Evolutionary conservation across 2,797 vertebrate genomes (phyloP).

Genomic region (Tokudaia tokunoshimensis): DNA sequence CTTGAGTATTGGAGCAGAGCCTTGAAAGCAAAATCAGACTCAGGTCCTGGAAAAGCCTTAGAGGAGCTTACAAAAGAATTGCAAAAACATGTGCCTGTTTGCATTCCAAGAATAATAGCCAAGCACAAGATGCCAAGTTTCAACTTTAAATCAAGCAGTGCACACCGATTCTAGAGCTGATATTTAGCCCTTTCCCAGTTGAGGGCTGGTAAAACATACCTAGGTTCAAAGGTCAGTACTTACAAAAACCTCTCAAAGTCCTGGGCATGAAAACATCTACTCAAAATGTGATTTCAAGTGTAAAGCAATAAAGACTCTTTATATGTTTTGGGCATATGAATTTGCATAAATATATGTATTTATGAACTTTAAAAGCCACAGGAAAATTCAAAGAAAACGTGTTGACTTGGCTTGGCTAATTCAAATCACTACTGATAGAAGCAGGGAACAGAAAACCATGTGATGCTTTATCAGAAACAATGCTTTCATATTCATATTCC

Average conservation of each 20-base stretch:
- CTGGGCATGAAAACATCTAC: not conserved
- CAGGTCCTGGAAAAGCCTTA: conserved; percentile 70
- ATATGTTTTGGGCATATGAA: not conserved
- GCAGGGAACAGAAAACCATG: conserved; percentile 23
- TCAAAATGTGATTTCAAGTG: not conserved
- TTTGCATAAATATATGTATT: not conserved
- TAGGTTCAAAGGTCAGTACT: conserved; percentile 55
- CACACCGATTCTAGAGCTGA: conserved; percentile 52
- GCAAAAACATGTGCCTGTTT: conserved; percentile 81
- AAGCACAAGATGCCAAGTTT: conserved; percentile 73
- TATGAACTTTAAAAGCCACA: conserved; percentile 35
- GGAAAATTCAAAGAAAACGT: not conserved
- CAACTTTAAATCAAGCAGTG: conserved; percentile 69
- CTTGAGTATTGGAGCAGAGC: conserved; percentile 39
- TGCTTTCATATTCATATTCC: conserved; percentile 53
- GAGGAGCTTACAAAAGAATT: conserved; percentile 64
- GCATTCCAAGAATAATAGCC: conserved; percentile 81
- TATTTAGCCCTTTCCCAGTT: conserved; percentile 27
- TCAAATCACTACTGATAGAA: not conserved
- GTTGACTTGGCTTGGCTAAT: conserved; percentile 26
- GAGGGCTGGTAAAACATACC: conserved; percentile 69
- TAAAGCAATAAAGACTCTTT: conserved; percentile 5
- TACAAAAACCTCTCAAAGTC: conserved; percentile 18
- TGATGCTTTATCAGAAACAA: conserved; percentile 73
- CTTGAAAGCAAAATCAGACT: conserved; percentile 64